Percentiles rank a stretch among this genome's conserved stretches.
These are phyloP conservation scores for Pomatorhinus ruficollis DNA, from an alignment of 2,113 vertebrate genomes.

Conservation along the genomic window DNA sequence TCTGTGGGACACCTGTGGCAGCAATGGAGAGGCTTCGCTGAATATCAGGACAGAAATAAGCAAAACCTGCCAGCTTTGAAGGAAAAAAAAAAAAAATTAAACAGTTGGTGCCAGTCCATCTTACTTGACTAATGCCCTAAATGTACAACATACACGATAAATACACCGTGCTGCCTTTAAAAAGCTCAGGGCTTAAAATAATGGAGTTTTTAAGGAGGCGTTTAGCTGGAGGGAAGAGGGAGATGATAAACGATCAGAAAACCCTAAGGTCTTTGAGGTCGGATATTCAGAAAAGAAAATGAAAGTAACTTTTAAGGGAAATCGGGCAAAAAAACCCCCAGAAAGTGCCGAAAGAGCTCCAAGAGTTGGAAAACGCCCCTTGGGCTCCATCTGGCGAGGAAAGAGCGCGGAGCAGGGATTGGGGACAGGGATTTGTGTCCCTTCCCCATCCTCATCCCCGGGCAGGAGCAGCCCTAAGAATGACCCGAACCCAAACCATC, in stretches of 20 bases:
- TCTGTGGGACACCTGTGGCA: neutral
- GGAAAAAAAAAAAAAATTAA: neutral
- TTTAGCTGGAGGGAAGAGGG: neutral
- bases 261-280: neutral
- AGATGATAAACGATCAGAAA: neutral
- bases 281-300: neutral
- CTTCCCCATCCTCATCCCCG: neutral
- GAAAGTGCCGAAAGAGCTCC: neutral
- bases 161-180: neutral
- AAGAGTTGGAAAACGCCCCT: neutral
- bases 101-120: neutral
- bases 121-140: neutral
- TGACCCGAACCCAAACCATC: neutral
- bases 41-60: neutral
- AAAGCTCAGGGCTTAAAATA: neutral
- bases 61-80: neutral
- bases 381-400: constrained; percentile 51
- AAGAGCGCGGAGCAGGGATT: neutral
- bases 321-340: neutral
- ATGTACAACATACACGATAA: neutral
- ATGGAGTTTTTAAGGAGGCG: neutral
- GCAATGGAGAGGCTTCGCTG: neutral
- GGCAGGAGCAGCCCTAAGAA: neutral
- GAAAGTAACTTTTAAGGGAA: neutral
- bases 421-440: neutral